Base-by-base conservation (phyloP, 92 coral and sea anemone species). In the Parazoanthus darwini region DNA sequence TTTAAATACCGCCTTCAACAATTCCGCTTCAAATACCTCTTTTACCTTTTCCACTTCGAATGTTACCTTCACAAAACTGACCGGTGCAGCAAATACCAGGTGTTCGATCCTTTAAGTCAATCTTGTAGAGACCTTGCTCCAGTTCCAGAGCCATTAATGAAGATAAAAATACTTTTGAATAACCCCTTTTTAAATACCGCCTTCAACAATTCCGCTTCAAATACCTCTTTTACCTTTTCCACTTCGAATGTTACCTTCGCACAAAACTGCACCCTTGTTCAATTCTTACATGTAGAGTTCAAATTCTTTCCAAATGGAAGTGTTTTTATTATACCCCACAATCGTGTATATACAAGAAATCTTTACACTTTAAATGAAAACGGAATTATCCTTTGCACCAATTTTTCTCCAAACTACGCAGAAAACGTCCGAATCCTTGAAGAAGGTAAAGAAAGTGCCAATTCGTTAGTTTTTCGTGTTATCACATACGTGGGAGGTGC, bases 331-430 rank as follows among this genome's bases (percentile, higher is more conserved):
- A 58, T 33, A 81, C 74, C 85, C 7, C 85, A 81, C 36, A 39
- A n/a, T 22, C 35, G 85, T 35, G 16, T 20, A 15, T 81, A 81
- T 16, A 51, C 48, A 58, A 81, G 33, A 8, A 63, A 50, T 22
- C 29, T 63, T 14, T 81, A 81, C 50, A 38, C 14, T 63, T 5
- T 39, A 33, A 13, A 63, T 42, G 16, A 58, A 18, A 58, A 66
- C 16, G 74, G 73, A 81, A 63, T 81, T 39, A 59, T 63, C 15
- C 74, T 81, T 6, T 81, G 85, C 6, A 26, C 74, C 22, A 81
- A 81, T 7, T 81, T 81, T 81, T 14, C 85, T 33, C 48, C 9
- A 81, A 59, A 81, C 85, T 63, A 81, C 72, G 63, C 85, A 56
- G 33, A n/a, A 50, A 38, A 2, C 51, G 7, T 46, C 59, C 59